Evolutionary conservation across 2,113 vertebrate genomes (phyloP).

Genomic region (Rhinoderma darwinii): DNA sequence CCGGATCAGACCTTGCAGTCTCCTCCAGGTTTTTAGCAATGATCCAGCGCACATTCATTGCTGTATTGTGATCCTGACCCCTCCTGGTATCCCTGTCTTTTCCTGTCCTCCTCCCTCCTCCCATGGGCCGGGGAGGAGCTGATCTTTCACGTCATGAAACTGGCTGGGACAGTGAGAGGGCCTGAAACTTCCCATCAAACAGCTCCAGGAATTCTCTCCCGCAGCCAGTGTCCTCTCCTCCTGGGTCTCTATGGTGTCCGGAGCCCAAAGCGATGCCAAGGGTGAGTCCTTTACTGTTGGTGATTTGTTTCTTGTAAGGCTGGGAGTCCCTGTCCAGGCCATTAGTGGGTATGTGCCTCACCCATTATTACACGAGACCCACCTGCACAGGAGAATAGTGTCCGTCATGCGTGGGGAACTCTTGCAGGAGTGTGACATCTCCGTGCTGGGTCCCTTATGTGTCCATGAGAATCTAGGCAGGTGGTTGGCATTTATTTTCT

Average conservation of each 20-base stretch:
- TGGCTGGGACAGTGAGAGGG: constrained; percentile 41
- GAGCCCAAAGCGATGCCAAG: constrained; percentile 21
- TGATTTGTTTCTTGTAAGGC: background rate
- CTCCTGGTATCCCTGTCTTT: background rate
- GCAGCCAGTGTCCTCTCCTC: background rate
- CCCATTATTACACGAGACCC: constrained; percentile 10
- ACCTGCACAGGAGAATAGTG: background rate
- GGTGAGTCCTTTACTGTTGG: constrained; percentile 4
- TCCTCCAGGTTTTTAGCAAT: background rate
- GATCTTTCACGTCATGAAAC: constrained; percentile 43
- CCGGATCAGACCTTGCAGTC: too few species aligned
- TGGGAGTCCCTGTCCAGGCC: background rate
- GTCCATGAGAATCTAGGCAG: too few species aligned
- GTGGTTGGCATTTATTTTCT: too few species aligned
- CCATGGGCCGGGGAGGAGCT: constrained; percentile 44
- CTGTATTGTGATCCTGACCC: constrained; percentile 1
- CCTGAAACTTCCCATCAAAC: constrained; percentile 31
- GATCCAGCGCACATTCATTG: background rate
- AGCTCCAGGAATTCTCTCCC: constrained; percentile 12
- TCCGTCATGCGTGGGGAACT: background rate
- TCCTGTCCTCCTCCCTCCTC: background rate
- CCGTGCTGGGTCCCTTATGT: too few species aligned
- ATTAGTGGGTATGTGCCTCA: background rate
- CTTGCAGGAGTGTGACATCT: background rate
- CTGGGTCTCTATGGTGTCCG: constrained; percentile 51